Evolutionary conservation across 2,888 invertebrate genomes (phyloP).

Genomic region (Maniola hyperantus): DNA sequence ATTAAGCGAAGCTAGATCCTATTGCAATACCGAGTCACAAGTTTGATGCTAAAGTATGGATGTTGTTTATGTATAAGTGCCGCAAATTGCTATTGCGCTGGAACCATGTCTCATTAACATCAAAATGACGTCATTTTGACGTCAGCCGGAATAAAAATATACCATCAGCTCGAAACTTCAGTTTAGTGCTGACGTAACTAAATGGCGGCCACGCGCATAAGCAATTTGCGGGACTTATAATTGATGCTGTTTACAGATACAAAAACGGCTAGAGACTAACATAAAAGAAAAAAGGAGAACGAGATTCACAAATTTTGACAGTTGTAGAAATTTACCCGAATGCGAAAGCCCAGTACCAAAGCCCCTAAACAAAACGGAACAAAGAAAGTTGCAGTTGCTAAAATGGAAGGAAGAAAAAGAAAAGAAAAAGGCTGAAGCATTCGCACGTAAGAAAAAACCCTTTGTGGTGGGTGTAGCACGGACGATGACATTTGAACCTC

Average conservation of each 20-base stretch:
- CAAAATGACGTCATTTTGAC: no score
- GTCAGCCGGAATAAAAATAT: no score
- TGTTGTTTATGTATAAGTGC: no score
- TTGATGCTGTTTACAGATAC: slow-evolving; percentile 54
- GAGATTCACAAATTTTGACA: slow-evolving; percentile 61
- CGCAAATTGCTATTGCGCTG: no score
- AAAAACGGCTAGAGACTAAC: slow-evolving; percentile 57
- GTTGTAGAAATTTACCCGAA: slow-evolving; percentile 54
- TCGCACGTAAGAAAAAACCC: slow-evolving; percentile 65
- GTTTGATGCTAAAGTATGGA: no score
- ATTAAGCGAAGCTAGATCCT: no score
- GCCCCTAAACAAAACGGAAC: slow-evolving; percentile 48
- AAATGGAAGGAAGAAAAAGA: slow-evolving; percentile 74
- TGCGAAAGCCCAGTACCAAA: slow-evolving; percentile 50
- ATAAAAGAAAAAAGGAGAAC: slow-evolving; percentile 57
- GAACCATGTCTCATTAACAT: no score
- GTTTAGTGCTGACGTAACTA: no score
- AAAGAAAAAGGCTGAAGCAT: slow-evolving; percentile 61
- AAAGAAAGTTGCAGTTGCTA: slow-evolving; percentile 62
- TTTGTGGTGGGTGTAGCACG: slow-evolving; percentile 63
- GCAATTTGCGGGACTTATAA: no score
- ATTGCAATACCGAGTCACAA: no score
- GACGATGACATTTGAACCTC: slow-evolving; percentile 55
- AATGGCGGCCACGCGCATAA: no score
- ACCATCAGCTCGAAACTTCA: no score